Evolutionary conservation across 2,888 invertebrate genomes (phyloP).

Genomic region (Dascillus cervinus): DNA sequence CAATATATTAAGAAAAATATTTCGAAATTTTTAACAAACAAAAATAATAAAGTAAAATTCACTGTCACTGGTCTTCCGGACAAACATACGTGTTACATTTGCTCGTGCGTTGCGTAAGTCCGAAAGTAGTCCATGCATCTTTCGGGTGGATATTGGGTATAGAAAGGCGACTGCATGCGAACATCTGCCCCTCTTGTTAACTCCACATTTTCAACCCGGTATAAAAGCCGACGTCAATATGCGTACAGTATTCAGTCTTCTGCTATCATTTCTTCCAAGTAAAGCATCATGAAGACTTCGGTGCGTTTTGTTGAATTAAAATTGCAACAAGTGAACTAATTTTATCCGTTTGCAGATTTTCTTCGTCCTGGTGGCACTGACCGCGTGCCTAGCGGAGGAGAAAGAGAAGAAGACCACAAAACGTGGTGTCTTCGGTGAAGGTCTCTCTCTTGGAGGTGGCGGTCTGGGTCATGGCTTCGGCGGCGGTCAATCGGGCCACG

Average conservation of each 20-base stretch:
- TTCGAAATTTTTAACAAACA: too few relatives aligned
- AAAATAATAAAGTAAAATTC: too few relatives aligned
- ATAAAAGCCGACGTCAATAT: conserved; percentile 27
- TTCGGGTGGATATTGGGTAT: conserved; percentile 24
- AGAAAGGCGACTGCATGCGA: conserved; percentile 25
- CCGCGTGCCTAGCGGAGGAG: conserved; percentile 36
- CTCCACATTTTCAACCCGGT: too few relatives aligned
- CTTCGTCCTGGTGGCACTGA: conserved; percentile 39
- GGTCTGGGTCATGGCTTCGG: conserved; percentile 22
- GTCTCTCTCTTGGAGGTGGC: conserved; percentile 30
- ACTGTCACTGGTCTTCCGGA: conserved; percentile 15
- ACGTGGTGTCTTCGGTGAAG: conserved; percentile 43
- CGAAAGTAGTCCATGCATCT: conserved; percentile 31
- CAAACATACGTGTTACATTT: conserved; percentile 9
- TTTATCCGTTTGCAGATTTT: conserved; percentile 35
- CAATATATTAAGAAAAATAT: too few relatives aligned
- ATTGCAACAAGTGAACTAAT: conserved; percentile 4
- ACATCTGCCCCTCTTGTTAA: conserved; percentile 30
- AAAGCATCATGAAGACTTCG: conserved; percentile 34
- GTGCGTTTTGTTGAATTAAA: conserved; percentile 22
- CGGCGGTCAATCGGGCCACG: conserved; percentile 22
- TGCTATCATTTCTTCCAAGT: conserved; percentile 23
- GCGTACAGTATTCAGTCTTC: conserved; percentile 32
- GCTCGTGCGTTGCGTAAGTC: conserved; percentile 24
- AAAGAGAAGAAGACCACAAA: conserved; percentile 38